A percentile compares a stretch with the other conserved stretches of the same genome.
These are phyloP conservation scores for Drosophila kepulauana DNA, from an alignment of 1,140 invertebrate species.

Conservation along the genomic window DNA sequence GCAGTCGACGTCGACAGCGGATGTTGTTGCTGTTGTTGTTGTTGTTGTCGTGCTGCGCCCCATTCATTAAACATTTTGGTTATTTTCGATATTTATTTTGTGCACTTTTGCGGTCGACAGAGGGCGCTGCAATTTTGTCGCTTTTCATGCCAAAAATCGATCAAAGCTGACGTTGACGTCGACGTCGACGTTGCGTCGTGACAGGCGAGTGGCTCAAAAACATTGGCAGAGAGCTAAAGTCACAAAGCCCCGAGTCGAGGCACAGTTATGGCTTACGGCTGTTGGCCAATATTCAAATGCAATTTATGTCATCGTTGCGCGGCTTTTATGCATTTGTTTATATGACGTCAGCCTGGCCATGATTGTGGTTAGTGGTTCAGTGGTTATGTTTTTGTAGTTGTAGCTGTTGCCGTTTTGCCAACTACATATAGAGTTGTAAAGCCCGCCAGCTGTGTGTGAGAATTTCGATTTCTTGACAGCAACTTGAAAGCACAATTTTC, in stretches of 20 bases:
- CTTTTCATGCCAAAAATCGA: conserved; percentile 63
- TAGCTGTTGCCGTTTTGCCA: conserved; percentile 30
- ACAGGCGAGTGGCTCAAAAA: conserved; percentile 56
- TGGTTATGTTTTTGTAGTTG: conserved; percentile 12
- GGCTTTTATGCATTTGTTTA: conserved; percentile 59
- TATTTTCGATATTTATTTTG: conserved; percentile 16
- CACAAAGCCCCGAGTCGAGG: conserved; percentile 9
- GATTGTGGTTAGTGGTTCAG: conserved; percentile 61
- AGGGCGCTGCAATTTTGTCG: conserved; percentile 42
- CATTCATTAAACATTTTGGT: conserved; percentile 48
- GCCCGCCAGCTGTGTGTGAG: conserved; percentile 56
- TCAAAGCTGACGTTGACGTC: conserved; percentile 15
- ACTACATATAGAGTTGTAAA: conserved; percentile 48
- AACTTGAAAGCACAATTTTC: conserved; percentile 31
- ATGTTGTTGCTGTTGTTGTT: conserved; percentile 31
- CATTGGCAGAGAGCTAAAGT: conserved; percentile 6
- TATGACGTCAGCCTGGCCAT: conserved; percentile 78
- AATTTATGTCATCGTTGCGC: conserved; percentile 77
- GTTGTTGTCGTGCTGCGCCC: conserved; percentile 41
- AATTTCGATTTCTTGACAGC: conserved; percentile 46
- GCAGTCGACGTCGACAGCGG: conserved; percentile 47
- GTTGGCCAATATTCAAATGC: conserved; percentile 81
- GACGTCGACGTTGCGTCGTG: conserved; percentile 47
- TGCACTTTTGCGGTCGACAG: conserved; percentile 6
- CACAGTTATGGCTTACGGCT: conserved; percentile 54